phyloP scores from a whole-genome alignment of 1,140 invertebrate species.

The Rhagoletis zephyria region DNA sequence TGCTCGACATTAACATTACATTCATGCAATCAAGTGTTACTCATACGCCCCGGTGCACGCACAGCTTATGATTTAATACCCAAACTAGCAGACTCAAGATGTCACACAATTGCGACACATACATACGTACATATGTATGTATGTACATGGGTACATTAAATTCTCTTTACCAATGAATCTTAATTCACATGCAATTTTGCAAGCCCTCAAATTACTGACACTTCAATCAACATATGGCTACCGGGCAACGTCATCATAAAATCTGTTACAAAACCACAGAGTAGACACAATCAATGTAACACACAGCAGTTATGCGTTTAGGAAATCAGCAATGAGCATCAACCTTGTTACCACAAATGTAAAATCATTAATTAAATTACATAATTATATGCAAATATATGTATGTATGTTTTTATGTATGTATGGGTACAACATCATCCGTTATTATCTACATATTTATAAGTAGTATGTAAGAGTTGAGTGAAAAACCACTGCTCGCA shows the following conservation, averaged over 20 bases:
- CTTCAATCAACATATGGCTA: slow-evolving; percentile 13
- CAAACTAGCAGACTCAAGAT: too few species aligned
- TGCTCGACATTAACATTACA: too few species aligned
- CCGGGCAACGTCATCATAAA: background rate
- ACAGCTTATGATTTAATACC: too few species aligned
- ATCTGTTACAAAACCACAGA: background rate
- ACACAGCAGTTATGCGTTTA: background rate
- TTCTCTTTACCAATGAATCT: background rate
- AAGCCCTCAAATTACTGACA: background rate
- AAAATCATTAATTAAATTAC: slow-evolving; percentile 19
- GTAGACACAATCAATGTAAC: background rate
- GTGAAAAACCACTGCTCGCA: too few species aligned
- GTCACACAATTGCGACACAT: too few species aligned
- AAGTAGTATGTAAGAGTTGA: too few species aligned
- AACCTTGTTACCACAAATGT: background rate
- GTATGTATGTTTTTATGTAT: background rate
- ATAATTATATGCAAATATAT: background rate
- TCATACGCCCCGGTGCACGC: too few species aligned
- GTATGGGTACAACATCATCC: too few species aligned
- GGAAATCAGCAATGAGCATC: background rate
- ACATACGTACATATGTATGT: too few species aligned
- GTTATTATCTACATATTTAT: too few species aligned
- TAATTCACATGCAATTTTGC: background rate
- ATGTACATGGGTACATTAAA: background rate
- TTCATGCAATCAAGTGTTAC: too few species aligned